Conservation (phyloP, 2,113 vertebrate genomes). For the Melanotaenia duboulayi region DNA sequence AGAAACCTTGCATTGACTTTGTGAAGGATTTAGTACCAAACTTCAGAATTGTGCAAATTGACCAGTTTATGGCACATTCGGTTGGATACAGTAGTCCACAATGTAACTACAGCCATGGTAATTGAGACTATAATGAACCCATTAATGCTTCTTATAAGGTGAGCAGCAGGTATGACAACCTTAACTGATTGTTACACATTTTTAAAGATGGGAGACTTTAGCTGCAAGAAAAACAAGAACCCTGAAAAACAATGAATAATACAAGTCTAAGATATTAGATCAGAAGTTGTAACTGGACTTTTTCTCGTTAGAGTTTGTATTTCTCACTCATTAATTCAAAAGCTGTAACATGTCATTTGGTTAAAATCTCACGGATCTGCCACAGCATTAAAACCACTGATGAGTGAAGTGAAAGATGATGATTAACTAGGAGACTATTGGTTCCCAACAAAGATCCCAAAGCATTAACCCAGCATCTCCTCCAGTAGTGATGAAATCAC, state of each 20-base stretch:
- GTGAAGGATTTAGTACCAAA: no score
- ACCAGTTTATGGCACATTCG: no score
- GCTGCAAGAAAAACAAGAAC: neutral
- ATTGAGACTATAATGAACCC: no score
- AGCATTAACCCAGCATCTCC: neutral
- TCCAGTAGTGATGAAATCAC: neutral
- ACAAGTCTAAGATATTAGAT: neutral
- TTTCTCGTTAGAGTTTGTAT: constrained; percentile 43
- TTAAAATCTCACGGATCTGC: neutral
- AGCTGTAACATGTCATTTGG: constrained; percentile 1
- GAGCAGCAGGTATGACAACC: no score
- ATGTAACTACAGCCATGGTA: no score
- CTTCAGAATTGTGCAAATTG: no score
- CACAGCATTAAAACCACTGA: neutral
- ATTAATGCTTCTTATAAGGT: no score
- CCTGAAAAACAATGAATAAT: neutral
- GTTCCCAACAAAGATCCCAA: neutral
- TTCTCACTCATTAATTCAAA: constrained; percentile 42
- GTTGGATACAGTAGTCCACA: no score
- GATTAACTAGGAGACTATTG: neutral
- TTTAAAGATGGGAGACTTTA: no score
- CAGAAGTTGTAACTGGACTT: constrained; percentile 22
- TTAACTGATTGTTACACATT: no score
- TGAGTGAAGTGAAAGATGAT: neutral
- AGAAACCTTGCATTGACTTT: no score